A percentile compares a stretch with the other conserved stretches of the same genome.
Conservation (phyloP, 2,113 vertebrate genomes). For the Phylloscopus trochiloides region DNA sequence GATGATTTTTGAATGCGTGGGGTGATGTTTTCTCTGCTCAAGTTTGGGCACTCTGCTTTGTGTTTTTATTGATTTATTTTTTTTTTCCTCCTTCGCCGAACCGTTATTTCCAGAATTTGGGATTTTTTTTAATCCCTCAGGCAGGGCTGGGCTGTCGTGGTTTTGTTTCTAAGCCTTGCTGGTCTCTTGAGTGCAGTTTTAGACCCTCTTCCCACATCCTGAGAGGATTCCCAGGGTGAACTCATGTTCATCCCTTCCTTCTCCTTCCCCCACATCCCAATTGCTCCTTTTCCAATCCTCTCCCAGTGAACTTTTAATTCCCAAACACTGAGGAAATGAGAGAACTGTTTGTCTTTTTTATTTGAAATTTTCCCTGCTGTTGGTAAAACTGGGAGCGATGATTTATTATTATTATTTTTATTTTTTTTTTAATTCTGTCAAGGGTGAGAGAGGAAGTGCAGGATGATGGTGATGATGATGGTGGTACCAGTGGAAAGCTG, state of each 20-base stretch:
- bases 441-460: not conserved
- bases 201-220: not conserved
- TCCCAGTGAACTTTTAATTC: not conserved
- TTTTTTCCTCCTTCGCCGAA: fast-evolving
- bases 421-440: fast-evolving
- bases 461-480: fast-evolving
- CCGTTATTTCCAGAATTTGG: not conserved
- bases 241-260: not conserved
- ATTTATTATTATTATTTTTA: too few relatives aligned
- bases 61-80: not conserved
- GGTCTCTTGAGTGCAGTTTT: fast-evolving
- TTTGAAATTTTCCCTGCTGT: fast-evolving
- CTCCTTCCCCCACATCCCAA: not conserved
- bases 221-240: not conserved
- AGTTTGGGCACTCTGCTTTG: not conserved
- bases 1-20: fast-evolving
- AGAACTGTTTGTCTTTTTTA: not conserved
- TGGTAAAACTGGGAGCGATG: not conserved
- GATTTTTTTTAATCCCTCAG: not conserved
- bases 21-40: not conserved
- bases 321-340: not conserved
- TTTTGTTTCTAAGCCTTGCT: not conserved
- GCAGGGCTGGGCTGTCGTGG: not conserved
- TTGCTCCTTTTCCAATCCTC: not conserved
- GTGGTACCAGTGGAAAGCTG: not conserved